Percentiles rank a stretch among this genome's conserved stretches.
Conservation (phyloP, 2,888 invertebrate genomes). For the Agrochola lota region DNA sequence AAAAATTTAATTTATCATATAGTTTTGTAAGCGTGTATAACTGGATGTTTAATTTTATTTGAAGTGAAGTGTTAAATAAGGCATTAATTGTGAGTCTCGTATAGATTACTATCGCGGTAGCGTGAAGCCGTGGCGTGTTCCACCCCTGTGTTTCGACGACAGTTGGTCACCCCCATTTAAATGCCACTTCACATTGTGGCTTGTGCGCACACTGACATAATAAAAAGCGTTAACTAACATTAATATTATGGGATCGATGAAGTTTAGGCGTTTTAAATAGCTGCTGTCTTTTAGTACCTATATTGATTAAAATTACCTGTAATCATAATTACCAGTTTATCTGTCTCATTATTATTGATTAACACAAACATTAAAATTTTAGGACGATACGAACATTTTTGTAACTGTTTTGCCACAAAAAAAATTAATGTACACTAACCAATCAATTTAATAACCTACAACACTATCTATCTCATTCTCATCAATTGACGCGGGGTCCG, state of each 20-base stretch:
- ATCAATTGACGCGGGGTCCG: conserved; percentile 84
- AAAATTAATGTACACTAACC: not conserved
- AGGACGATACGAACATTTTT: not conserved
- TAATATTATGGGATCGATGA: conserved; percentile 78
- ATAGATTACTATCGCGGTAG: conserved; percentile 88
- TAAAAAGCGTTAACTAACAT: conserved; percentile 83
- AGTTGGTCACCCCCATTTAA: conserved; percentile 90
- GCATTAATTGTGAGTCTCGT: conserved; percentile 86
- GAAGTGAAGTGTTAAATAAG: conserved; percentile 84
- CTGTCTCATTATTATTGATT: not conserved
- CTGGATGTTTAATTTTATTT: conserved; percentile 70
- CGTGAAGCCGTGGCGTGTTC: conserved; percentile 86
- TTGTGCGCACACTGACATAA: conserved; percentile 86
- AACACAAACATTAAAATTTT: not conserved
- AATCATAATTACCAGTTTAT: too few relatives aligned
- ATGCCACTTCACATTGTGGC: conserved; percentile 89
- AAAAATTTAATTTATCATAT: conserved; percentile 30
- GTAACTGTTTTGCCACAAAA: not conserved
- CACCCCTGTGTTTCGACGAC: conserved; percentile 87
- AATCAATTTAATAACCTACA: conserved; percentile 59
- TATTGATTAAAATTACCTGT: conserved; percentile 13
- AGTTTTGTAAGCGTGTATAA: conserved; percentile 56
- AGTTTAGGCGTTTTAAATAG: conserved; percentile 43
- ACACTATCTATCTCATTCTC: conserved; percentile 80
- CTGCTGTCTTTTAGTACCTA: not conserved